Base-by-base conservation (phyloP, 2,888 invertebrate species). In the Dicycla oo region DNA sequence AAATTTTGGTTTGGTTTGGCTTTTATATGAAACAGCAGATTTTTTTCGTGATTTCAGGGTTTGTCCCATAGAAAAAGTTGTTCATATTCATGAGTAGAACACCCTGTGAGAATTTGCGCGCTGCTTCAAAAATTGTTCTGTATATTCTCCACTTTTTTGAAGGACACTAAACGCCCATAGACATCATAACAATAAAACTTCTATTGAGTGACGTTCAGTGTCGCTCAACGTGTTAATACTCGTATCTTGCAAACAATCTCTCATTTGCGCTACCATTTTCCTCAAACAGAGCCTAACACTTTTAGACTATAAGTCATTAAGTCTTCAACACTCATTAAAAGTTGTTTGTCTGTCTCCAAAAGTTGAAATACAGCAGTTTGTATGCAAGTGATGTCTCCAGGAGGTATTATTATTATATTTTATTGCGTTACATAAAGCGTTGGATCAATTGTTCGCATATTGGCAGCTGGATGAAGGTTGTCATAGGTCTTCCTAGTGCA, bases 361-460 rank as follows among this genome's bases (percentile, higher is more conserved):
- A 61, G 51, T 34, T 30, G 11, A 49, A 81, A 75, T 45, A 30
- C 26, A 13, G 43, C 23, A 58, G 20, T 81, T 54, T 69, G 23
- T 81, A 78, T 78, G 69, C 81, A 63, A 63, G 34, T 49, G 23
- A 11, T 10, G 26, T 51, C 2, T 26, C 13, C 1, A 34, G 26
- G 8, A 34, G 10, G 34, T 45, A 7, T 20, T 66, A 43, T 66
- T 75, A n/a, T 43, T n/a, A 23, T n/a, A 11, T 54, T 57, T 68
- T 62, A 75, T 79, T 54, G 60, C 43, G 53, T 0, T 23, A 13
- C 4, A 30, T 30, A 30, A 51, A 49, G 11, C 58, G 23, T 11
- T 34, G 66, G 61, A 65, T 77, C 61, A 26, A 71, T 79, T 76
- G 82, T 77, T 71, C 56, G 43, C 49, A 20, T 54, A 75, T 43